Percentiles rank a stretch among this genome's conserved stretches.
Conservation (phyloP, 2,888 invertebrate genomes). For the Xestia ashworthii region DNA sequence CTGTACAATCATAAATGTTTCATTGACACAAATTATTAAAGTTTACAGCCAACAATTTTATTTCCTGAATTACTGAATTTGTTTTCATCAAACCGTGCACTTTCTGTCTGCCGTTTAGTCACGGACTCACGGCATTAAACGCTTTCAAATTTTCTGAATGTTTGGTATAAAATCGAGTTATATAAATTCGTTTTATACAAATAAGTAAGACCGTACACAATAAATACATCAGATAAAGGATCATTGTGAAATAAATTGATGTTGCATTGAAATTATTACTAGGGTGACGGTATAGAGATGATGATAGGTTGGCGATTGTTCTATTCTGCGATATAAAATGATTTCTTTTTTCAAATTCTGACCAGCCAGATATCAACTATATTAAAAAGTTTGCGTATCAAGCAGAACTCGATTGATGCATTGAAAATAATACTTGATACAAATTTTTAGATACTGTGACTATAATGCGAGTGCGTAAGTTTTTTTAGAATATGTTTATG, state of each 20-base stretch:
- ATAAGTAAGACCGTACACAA: slow-evolving; percentile 14
- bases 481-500: background rate
- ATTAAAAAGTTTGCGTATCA: background rate
- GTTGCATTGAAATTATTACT: slow-evolving; percentile 40
- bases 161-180: slow-evolving; percentile 12
- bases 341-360: background rate
- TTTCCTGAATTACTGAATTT: slow-evolving; percentile 56
- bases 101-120: slow-evolving; percentile 76
- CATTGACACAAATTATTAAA: slow-evolving; percentile 17
- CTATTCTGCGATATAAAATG: background rate
- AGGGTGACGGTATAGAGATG: background rate
- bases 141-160: slow-evolving; percentile 52
- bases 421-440: background rate
- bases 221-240: slow-evolving; percentile 16
- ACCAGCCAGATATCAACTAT: too few species aligned
- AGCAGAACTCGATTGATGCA: background rate
- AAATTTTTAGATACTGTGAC: background rate
- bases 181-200: background rate
- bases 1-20: slow-evolving; percentile 29
- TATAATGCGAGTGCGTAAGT: background rate
- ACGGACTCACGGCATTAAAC: slow-evolving; percentile 76
- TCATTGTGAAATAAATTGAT: slow-evolving; percentile 20
- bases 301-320: background rate
- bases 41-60: slow-evolving; percentile 25
- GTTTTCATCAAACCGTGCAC: slow-evolving; percentile 69